Evolutionary conservation across 1,140 invertebrate genomes (phyloP).

Genomic region (Ceratina calcarata): DNA sequence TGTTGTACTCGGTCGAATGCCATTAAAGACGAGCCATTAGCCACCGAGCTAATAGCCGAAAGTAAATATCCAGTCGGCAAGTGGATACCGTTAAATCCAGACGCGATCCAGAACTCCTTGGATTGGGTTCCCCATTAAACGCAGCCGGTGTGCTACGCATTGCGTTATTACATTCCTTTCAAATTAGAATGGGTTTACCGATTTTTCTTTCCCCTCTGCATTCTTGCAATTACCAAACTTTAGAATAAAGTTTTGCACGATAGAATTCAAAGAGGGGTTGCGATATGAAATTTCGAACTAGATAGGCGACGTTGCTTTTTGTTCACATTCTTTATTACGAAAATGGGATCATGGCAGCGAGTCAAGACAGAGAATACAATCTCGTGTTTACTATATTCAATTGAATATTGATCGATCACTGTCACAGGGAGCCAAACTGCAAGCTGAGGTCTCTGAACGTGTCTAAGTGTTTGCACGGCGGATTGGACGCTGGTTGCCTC

Average conservation of each 20-base stretch:
- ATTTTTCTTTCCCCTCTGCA: too few species aligned
- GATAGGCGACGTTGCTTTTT: background rate
- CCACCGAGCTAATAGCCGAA: slow-evolving; percentile 47
- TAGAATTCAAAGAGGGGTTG: too few species aligned
- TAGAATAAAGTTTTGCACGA: too few species aligned
- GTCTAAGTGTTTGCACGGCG: slow-evolving; percentile 79
- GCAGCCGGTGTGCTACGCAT: slow-evolving; percentile 20
- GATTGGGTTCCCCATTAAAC: slow-evolving; percentile 48
- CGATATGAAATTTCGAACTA: too few species aligned
- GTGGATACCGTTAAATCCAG: slow-evolving; percentile 58
- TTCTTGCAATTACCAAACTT: too few species aligned
- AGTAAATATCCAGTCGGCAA: slow-evolving; percentile 50
- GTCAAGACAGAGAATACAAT: too few species aligned
- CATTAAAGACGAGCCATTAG: slow-evolving; percentile 59
- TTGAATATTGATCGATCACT: slow-evolving; percentile 20
- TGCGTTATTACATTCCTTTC: background rate
- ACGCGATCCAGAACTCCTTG: slow-evolving; percentile 46
- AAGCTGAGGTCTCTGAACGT: slow-evolving; percentile 81
- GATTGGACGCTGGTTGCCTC: slow-evolving; percentile 81
- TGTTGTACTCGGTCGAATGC: slow-evolving; percentile 44
- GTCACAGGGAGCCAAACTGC: slow-evolving; percentile 75
- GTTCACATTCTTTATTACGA: background rate
- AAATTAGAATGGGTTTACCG: too few species aligned
- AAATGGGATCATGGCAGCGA: background rate
- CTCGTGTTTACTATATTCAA: background rate